Evolutionary conservation across 2,113 vertebrate genomes (phyloP).

Genomic region (Carassius gibelio): DNA sequence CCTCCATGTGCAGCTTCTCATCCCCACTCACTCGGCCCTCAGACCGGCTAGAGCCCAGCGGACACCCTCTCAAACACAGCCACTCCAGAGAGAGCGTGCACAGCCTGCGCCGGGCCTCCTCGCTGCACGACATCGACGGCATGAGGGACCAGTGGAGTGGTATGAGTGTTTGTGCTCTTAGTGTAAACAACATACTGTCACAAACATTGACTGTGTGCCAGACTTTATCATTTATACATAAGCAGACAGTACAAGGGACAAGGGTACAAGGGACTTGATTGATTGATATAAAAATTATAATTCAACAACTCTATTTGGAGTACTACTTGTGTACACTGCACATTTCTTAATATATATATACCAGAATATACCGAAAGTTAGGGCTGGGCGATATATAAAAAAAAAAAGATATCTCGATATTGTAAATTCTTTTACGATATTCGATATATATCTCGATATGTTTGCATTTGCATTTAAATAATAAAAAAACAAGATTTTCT

Average conservation of each 20-base stretch:
- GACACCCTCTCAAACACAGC: conserved; percentile 68
- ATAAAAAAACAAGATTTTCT: too few species aligned
- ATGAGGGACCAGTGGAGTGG: conserved; percentile 80
- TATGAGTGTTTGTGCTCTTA: conserved; percentile 73
- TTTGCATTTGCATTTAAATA: too few species aligned
- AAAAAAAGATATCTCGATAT: too few species aligned
- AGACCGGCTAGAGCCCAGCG: conserved; percentile 70
- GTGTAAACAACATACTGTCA: not conserved
- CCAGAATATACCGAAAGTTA: too few species aligned
- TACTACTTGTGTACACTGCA: too few species aligned
- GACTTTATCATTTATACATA: not conserved
- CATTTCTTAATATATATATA: too few species aligned
- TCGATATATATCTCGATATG: too few species aligned
- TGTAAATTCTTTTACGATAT: too few species aligned
- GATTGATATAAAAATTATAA: too few species aligned
- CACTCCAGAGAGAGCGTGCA: conserved; percentile 73
- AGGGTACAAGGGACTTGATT: not conserved
- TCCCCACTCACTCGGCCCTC: conserved; percentile 68
- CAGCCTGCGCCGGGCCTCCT: conserved; percentile 85
- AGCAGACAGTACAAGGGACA: not conserved
- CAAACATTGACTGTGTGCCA: not conserved
- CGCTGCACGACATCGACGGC: conserved; percentile 84
- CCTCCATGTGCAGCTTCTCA: conserved; percentile 62
- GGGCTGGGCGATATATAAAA: too few species aligned
- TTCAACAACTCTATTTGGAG: too few species aligned